These are phyloP conservation scores for Campoplex capitator DNA, from an alignment of 2,888 invertebrate species.

Conservation along the genomic window DNA sequence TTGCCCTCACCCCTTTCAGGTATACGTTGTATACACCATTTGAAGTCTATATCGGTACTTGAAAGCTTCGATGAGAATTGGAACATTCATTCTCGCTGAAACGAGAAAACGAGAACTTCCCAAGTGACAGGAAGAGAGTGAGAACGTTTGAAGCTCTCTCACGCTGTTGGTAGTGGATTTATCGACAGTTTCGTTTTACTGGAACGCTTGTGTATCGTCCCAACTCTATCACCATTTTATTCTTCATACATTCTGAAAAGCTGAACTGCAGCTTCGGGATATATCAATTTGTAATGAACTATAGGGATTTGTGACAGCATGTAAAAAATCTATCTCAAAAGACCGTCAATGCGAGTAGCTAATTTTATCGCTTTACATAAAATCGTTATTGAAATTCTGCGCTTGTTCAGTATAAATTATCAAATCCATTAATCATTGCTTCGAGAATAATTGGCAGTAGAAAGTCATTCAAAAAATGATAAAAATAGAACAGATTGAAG, in stretches of 20 bases:
- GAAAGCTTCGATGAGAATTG: slow-evolving; percentile 44
- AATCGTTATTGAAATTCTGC: not conserved
- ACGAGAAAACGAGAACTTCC: slow-evolving; percentile 43
- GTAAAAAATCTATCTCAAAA: not conserved
- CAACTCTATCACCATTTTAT: slow-evolving; percentile 17
- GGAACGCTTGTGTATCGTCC: not conserved
- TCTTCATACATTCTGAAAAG: slow-evolving; percentile 16
- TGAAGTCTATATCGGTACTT: slow-evolving; percentile 35
- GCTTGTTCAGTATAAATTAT: not conserved
- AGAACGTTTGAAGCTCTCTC: slow-evolving; percentile 29
- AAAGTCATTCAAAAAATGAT: not conserved
- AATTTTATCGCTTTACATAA: not conserved
- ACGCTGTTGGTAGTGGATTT: slow-evolving; percentile 50
- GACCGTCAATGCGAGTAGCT: not conserved
- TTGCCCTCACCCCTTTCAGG: not conserved
- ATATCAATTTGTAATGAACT: not conserved
- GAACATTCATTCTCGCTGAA: slow-evolving; percentile 53
- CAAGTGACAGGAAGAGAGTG: slow-evolving; percentile 32
- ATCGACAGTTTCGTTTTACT: slow-evolving; percentile 46
- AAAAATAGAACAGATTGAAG: not conserved
- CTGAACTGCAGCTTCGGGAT: not conserved
- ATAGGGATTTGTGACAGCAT: not conserved
- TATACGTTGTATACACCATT: slow-evolving; percentile 5
- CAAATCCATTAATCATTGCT: not conserved
- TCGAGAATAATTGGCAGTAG: not conserved